Base-by-base conservation (phyloP, 2,888 invertebrate species). In the Xylota segnis region DNA sequence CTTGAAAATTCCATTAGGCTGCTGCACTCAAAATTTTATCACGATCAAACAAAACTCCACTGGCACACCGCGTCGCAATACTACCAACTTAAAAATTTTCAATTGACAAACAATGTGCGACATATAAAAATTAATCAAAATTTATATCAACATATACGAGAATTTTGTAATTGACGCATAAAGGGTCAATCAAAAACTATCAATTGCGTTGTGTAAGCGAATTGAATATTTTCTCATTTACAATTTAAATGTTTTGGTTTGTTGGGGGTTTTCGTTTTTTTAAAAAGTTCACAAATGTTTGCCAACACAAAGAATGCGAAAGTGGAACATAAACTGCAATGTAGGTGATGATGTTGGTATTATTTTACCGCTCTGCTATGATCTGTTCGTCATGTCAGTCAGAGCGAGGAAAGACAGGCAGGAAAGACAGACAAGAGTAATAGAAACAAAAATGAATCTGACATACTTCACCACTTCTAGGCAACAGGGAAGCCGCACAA, bases 91-190 rank as follows among this genome's bases (percentile, higher is more conserved):
- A 61, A 43, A 78, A 78, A 65, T 37, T 78, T 52, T 83, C 83
- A 83, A 83, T 83, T 83, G 78, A 59, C 83, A 66, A 83, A 83
- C 78, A 83, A 83, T 83, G 76, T 50, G 70, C 77, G 65, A 65
- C 70, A 77, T 71, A 83, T 83, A 66, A 78, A 71, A 66, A 78
- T 66, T 59, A 83, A 83, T 83, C 59, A 72, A 61, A 83, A 54
- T 72, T 72, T 56, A 72, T 83, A 83, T 83, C 78, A 83, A 77
- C 78, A 71, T 56, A 58, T 27, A 65, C 54, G 59, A 66, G 66
- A 54, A 59, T 78, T 72, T 83, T 72, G 58, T 72, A 83, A 83
- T 83, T 83, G 83, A 83, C 78, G 66, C 65, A 83, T 83, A 78
- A 83, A 83, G 78, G 83, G 83, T 83, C 83, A 83, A 83, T 83